Conservation (phyloP, 2,113 vertebrate genomes). For the Corydoras sp. region DNA sequence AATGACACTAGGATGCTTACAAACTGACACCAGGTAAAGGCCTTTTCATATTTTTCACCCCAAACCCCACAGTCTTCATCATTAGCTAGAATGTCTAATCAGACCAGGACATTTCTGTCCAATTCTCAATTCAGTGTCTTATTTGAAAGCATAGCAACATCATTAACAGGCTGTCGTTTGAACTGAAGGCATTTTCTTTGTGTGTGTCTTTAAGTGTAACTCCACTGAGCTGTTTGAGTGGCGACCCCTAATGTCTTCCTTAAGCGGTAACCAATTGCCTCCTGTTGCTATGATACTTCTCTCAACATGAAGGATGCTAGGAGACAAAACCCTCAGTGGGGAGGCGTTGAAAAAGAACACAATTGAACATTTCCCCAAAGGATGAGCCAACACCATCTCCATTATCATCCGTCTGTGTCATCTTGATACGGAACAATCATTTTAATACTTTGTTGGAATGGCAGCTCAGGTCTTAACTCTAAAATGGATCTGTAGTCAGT, state of each 20-base stretch:
- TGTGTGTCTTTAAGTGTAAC: not conserved
- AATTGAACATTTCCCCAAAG: not conserved
- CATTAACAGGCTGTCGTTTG: not conserved
- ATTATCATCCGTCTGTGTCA: not conserved
- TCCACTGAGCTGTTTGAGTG: slow-evolving; percentile 12
- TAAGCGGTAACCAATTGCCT: slow-evolving; percentile 8
- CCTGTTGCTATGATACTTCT: slow-evolving; percentile 37
- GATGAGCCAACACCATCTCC: not conserved
- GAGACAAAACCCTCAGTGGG: slow-evolving; percentile 9
- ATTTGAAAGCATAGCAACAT: too few relatives aligned
- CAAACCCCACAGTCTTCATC: too few relatives aligned
- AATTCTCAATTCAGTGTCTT: too few relatives aligned
- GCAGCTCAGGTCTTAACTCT: not conserved
- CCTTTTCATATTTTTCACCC: too few relatives aligned
- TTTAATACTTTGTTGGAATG: not conserved
- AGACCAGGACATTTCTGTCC: too few relatives aligned
- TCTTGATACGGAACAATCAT: not conserved
- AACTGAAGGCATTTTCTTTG: not conserved
- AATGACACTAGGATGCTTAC: too few relatives aligned
- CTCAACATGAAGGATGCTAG: slow-evolving; percentile 8
- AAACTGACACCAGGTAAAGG: too few relatives aligned
- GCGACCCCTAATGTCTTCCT: slow-evolving; percentile 4
- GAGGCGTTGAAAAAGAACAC: slow-evolving; percentile 9
- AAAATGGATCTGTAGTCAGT: not conserved
- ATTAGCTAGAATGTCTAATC: too few relatives aligned